These are phyloP conservation scores for Poecilia wingei DNA, from an alignment of 2,797 vertebrate species.

Conservation along the genomic window DNA sequence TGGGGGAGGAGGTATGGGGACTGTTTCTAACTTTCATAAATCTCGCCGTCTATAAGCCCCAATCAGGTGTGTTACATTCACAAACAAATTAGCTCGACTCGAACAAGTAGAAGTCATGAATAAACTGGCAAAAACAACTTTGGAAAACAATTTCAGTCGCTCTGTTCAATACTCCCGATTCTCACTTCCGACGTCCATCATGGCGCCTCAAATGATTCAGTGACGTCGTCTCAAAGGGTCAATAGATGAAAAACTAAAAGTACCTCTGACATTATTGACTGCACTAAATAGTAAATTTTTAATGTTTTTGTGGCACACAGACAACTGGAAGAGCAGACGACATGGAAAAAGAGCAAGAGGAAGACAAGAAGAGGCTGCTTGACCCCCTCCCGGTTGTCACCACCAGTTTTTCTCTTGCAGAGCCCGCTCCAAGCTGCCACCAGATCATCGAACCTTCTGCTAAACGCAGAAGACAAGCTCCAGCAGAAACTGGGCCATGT, in stretches of 20 bases:
- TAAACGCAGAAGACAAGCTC: slow-evolving; percentile 53
- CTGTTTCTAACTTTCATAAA: no score
- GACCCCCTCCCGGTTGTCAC: slow-evolving; percentile 37
- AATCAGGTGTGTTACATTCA: no score
- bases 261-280: not conserved
- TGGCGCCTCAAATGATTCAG: no score
- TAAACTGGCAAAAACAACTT: no score
- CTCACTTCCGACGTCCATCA: no score
- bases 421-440: slow-evolving; percentile 33
- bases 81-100: no score
- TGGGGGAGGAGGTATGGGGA: no score
- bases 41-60: no score
- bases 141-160: no score
- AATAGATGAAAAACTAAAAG: not conserved
- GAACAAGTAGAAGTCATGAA: no score
- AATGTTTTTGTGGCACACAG: slow-evolving; percentile 33
- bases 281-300: not conserved
- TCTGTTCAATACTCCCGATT: no score
- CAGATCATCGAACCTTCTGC: slow-evolving; percentile 39
- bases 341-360: slow-evolving; percentile 38
- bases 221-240: no score
- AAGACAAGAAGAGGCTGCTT: slow-evolving; percentile 43
- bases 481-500: slow-evolving; percentile 41
- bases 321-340: slow-evolving; percentile 40
- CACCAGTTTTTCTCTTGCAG: slow-evolving; percentile 38